These are phyloP conservation scores for Baronia brevicornis DNA, from an alignment of 2,888 invertebrate genomes.

Conservation along the genomic window DNA sequence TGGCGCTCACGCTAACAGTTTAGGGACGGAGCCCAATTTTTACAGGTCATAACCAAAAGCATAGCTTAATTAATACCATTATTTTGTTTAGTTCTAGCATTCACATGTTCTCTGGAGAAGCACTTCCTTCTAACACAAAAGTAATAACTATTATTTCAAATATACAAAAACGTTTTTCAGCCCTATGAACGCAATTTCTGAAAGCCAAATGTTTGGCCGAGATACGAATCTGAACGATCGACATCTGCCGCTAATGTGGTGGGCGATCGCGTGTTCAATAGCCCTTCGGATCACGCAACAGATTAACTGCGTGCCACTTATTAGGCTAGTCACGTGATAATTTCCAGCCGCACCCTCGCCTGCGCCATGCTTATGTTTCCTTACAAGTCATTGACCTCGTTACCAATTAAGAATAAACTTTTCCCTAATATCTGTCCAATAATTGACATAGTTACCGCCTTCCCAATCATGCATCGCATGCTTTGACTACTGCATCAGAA, in stretches of 20 bases:
- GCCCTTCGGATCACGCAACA: slow-evolving; percentile 14
- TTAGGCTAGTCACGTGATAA: slow-evolving; percentile 20
- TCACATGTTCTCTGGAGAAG: background rate
- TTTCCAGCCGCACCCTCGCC: slow-evolving; percentile 19
- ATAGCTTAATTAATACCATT: too few relatives aligned
- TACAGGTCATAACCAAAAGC: too few relatives aligned
- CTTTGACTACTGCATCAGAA: too few relatives aligned
- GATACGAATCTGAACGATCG: slow-evolving; percentile 6
- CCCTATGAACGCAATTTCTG: slow-evolving; percentile 6
- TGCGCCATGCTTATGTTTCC: slow-evolving; percentile 12
- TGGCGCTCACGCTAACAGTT: too few relatives aligned
- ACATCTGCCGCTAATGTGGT: too few relatives aligned
- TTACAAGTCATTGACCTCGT: slow-evolving; percentile 21
- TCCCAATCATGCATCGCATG: too few relatives aligned
- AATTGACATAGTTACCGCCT: too few relatives aligned
- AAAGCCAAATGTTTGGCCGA: slow-evolving; percentile 7
- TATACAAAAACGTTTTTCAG: background rate
- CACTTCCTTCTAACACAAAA: slow-evolving; percentile 1
- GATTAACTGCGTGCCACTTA: slow-evolving; percentile 17
- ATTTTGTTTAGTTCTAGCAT: background rate
- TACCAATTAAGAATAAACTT: background rate
- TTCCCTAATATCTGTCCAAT: too few relatives aligned
- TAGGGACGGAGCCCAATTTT: too few relatives aligned
- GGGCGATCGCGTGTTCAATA: slow-evolving; percentile 11
- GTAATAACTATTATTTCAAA: slow-evolving; percentile 10